Evolutionary conservation across 1,140 invertebrate species (phyloP).

Genomic region (Drosophila dunni): DNA sequence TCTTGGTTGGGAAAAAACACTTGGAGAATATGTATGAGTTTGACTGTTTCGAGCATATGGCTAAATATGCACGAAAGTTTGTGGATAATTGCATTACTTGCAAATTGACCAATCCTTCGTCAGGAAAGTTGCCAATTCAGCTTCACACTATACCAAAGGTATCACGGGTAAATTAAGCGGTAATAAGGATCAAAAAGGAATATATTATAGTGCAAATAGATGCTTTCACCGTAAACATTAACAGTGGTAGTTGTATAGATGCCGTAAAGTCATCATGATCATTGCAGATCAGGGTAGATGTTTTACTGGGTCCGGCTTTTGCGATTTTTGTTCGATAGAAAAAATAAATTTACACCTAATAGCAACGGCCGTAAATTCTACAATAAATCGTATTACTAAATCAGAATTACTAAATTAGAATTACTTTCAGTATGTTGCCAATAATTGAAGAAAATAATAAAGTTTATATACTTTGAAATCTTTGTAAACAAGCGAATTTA

Average conservation of each 20-base stretch:
- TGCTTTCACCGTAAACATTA: not conserved
- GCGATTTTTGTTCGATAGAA: not conserved
- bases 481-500: too few species aligned
- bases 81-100: slow-evolving; percentile 3
- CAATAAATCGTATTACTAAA: too few species aligned
- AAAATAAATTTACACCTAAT: not conserved
- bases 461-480: too few species aligned
- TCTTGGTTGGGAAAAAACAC: not conserved
- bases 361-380: not conserved
- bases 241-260: not conserved
- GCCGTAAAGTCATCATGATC: not conserved
- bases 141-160: too few species aligned
- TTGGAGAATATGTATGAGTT: not conserved
- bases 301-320: not conserved
- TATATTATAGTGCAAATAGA: not conserved
- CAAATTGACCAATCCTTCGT: not conserved
- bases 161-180: too few species aligned
- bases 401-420: too few species aligned
- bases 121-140: too few species aligned
- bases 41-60: not conserved
- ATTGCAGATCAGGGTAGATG: not conserved
- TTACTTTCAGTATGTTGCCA: too few species aligned
- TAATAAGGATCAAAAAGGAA: slow-evolving; percentile 3
- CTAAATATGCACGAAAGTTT: not conserved
- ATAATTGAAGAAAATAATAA: too few species aligned